These are phyloP conservation scores for Glyphotaelius pellucidus DNA, from an alignment of 2,888 invertebrate genomes.

Conservation along the genomic window DNA sequence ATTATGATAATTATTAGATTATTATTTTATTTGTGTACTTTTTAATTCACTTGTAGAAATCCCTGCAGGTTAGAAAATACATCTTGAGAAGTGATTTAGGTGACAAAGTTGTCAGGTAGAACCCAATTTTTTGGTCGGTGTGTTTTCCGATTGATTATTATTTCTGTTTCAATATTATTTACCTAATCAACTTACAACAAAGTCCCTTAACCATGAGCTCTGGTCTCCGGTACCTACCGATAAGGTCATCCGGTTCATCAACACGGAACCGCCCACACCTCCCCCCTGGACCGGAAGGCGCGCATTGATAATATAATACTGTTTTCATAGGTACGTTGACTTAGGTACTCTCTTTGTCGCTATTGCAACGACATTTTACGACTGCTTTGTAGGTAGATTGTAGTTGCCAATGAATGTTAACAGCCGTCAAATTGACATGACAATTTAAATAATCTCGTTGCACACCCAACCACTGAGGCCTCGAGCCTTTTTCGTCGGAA, in stretches of 20 bases:
- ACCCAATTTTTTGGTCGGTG: neutral
- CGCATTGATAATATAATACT: conserved; percentile 50
- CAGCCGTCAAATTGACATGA: neutral
- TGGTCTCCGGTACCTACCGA: conserved; percentile 42
- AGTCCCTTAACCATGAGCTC: conserved; percentile 12
- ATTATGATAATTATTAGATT: no score
- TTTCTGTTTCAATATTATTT: neutral
- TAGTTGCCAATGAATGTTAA: neutral
- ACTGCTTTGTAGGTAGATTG: neutral
- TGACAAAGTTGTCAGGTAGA: neutral
- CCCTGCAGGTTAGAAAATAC: no score
- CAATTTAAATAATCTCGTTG: neutral
- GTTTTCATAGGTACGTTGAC: conserved; percentile 29
- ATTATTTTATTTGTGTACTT: no score
- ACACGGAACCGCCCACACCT: conserved; percentile 55
- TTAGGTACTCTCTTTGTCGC: neutral
- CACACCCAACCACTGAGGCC: no score
- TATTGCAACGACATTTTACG: neutral
- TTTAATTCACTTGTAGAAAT: no score
- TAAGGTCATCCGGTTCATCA: conserved; percentile 57
- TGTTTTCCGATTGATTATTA: neutral
- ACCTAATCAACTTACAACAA: neutral
- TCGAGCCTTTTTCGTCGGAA: no score
- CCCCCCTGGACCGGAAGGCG: conserved; percentile 55
- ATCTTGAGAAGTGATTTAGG: neutral